Base-by-base conservation (phyloP, 2,797 vertebrate genomes). In the Gymnoscopelus microlampas region DNA sequence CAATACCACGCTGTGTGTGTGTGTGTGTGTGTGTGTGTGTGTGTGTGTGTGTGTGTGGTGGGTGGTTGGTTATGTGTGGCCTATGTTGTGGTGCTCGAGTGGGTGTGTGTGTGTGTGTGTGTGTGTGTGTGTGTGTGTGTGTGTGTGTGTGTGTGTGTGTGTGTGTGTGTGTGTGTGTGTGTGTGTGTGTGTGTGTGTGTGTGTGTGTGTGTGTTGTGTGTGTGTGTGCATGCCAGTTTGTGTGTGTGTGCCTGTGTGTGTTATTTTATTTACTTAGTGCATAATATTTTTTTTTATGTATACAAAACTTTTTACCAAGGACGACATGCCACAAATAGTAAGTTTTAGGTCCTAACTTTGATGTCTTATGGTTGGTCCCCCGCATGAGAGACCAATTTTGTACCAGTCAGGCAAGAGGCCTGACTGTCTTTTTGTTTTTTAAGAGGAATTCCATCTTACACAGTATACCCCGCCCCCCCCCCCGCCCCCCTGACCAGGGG, bases 31-130 rank as follows among this genome's bases (percentile, higher is more conserved):
- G 69, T 3, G 12, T 58, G 39, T 39, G 39, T 39, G 39, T 39
- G 39, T 39, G 39, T 44, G 39, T 68, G 57, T 60, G 69, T 78
- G 77, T 73, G 63, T 39, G 67, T 51, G 64, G 60, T 4, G 66
- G n/a, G 48, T 47, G 77, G 69, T 69, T 3, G 12, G 57, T 71
- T 15, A 35, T 60, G 59, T 60, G 35, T 23, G 15, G 39, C 15
- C 39, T 14, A 19, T 19, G 19, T 19, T 19, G 19, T 19, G 19
- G 19, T 19, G 19, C 19, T 19, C 1, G 19, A 19, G 19, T 19
- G 19, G 19, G 19, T 19, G 1, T 48, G 3, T 48, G 39, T 60
- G 59, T n/a, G 57, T 60, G 54, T 24, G 48, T 19, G 1, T 19
- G 59, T 60, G 59, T 47, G n/a, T 5, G n/a, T 48, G 3, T 48